Evolutionary conservation across 2,113 vertebrate species (phyloP).

Genomic region (Lota lota): DNA sequence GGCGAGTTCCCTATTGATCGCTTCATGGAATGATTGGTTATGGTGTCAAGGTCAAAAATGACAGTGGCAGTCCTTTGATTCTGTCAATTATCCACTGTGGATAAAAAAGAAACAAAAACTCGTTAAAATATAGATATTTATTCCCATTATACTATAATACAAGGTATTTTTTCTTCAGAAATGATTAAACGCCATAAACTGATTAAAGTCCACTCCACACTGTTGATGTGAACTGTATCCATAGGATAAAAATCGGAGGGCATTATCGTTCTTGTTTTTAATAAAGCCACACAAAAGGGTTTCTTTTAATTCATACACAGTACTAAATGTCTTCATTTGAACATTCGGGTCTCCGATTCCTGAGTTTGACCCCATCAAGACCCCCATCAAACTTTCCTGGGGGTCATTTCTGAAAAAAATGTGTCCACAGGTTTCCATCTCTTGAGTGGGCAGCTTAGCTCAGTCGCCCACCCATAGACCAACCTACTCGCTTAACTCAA

Average conservation of each 20-base stretch:
- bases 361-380: conserved; percentile 36
- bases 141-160: conserved; percentile 57
- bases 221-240: conserved; percentile 28
- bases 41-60: too few relatives aligned
- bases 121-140: conserved; percentile 70
- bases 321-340: too few relatives aligned
- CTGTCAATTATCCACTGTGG: not conserved
- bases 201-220: conserved; percentile 57
- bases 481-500: not conserved
- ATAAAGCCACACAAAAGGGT: conserved; percentile 20
- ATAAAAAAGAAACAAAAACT: not conserved
- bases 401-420: not conserved
- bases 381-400: not conserved
- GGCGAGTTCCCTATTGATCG: too few relatives aligned
- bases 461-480: not conserved
- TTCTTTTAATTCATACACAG: conserved; percentile 23
- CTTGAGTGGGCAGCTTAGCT: not conserved
- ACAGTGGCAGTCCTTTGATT: too few relatives aligned
- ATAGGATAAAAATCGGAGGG: conserved; percentile 5
- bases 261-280: conserved; percentile 7
- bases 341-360: conserved; percentile 34
- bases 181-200: conserved; percentile 43
- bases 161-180: conserved; percentile 58
- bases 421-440: not conserved
- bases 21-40: too few relatives aligned